phyloP scores from a whole-genome alignment of 2,113 vertebrate genomes.

The Xerus inauris region DNA sequence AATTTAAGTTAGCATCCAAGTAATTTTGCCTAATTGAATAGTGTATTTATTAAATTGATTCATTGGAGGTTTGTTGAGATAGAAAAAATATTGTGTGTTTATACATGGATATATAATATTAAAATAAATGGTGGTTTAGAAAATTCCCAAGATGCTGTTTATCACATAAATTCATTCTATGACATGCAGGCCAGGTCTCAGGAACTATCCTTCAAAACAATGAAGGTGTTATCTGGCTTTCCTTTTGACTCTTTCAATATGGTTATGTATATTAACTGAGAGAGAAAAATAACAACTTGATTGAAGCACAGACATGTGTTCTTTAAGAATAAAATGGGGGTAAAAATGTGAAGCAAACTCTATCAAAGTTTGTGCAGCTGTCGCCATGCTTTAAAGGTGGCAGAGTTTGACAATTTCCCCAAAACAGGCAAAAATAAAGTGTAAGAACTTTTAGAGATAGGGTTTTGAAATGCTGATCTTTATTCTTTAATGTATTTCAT shows the following conservation, averaged over 20 bases:
- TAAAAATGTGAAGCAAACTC: conserved; percentile 57
- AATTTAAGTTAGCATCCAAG: background rate
- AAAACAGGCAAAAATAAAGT: conserved; percentile 23
- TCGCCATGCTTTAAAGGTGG: background rate
- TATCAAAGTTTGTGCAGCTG: conserved; percentile 66
- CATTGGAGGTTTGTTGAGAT: background rate
- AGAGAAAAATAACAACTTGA: conserved; percentile 12
- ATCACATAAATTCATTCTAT: conserved; percentile 52
- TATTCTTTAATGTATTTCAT: background rate
- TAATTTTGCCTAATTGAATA: conserved; percentile 40
- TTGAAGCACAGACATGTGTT: conserved; percentile 63
- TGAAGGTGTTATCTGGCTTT: conserved; percentile 23
- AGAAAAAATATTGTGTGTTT: background rate
- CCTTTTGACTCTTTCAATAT: conserved; percentile 42
- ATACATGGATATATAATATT: background rate
- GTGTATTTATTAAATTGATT: conserved; percentile 18
- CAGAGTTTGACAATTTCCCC: background rate
- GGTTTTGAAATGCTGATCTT: conserved; percentile 32
- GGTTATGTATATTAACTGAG: conserved; percentile 48
- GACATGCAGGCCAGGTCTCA: conserved; percentile 24
- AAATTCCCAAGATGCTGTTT: background rate
- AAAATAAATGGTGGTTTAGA: background rate
- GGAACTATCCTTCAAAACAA: conserved; percentile 58
- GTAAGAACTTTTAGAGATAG: background rate
- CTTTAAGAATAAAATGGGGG: conserved; percentile 54